Conservation (phyloP, 1,140 invertebrate genomes). For the Notospermus geniculatus region DNA sequence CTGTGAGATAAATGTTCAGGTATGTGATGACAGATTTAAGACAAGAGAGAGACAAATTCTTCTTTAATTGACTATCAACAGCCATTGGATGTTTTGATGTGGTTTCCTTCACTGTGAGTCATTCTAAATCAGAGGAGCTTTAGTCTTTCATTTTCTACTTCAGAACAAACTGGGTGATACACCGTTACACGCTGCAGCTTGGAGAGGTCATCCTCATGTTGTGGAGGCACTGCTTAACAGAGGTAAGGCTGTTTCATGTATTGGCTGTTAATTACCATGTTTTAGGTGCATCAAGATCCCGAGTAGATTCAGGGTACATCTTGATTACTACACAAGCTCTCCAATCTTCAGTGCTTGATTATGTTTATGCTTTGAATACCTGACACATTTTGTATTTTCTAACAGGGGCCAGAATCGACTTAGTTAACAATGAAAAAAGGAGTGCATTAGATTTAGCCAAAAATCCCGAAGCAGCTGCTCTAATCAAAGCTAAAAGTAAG, state of each 20-base stretch:
- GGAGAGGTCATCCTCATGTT: constrained; percentile 56
- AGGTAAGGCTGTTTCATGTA: constrained; percentile 33
- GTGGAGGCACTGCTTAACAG: constrained; percentile 54
- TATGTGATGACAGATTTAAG: constrained; percentile 33
- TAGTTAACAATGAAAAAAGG: constrained; percentile 61
- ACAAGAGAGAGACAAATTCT: constrained; percentile 23
- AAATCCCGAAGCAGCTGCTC: constrained; percentile 53
- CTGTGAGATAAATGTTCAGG: constrained; percentile 56
- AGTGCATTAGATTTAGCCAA: constrained; percentile 61
- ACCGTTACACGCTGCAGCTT: constrained; percentile 60
- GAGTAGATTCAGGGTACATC: too few relatives aligned
- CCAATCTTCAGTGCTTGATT: too few relatives aligned
- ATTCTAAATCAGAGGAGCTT: too few relatives aligned
- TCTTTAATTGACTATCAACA: constrained; percentile 56
- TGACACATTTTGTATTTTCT: constrained; percentile 17
- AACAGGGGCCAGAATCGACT: constrained; percentile 33
- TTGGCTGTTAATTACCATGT: too few relatives aligned
- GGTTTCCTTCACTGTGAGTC: too few relatives aligned
- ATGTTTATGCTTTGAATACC: too few relatives aligned
- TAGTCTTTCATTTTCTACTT: constrained; percentile 23
- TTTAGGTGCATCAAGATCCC: too few relatives aligned
- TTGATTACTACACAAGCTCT: too few relatives aligned
- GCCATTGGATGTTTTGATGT: constrained; percentile 44
- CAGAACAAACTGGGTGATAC: constrained; percentile 59
- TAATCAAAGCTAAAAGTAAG: constrained; percentile 49